A percentile compares a stretch with the other conserved stretches of the same genome.
phyloP scores from a whole-genome alignment of 2,113 vertebrate species.

The Lycocorax pyrrhopterus region DNA sequence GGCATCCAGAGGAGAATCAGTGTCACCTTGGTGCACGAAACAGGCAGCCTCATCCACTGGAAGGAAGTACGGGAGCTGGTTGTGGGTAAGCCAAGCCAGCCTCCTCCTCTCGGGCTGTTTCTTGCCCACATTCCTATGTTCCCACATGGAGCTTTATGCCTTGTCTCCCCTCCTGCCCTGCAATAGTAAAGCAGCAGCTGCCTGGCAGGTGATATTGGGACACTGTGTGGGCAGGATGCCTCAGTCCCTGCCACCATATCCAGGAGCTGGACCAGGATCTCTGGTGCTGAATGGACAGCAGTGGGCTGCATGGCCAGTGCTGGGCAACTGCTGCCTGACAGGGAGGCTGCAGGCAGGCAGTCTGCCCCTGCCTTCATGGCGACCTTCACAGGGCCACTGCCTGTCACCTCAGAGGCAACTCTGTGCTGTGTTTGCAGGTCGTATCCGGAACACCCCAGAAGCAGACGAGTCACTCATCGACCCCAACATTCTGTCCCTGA shows the following conservation, averaged over 20 bases:
- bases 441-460: conserved; percentile 91
- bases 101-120: not conserved
- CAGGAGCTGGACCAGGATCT: not conserved
- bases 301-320: not conserved
- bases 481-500: conserved; percentile 94
- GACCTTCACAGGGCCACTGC: not conserved
- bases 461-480: conserved; percentile 90
- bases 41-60: conserved; percentile 88
- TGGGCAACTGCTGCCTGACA: not conserved
- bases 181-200: not conserved
- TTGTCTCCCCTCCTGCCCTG: not conserved
- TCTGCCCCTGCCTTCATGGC: fast-evolving
- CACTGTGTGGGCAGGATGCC: fast-evolving
- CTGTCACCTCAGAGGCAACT: not conserved
- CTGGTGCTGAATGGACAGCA: not conserved
- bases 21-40: conserved; percentile 92
- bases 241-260: fast-evolving
- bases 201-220: not conserved
- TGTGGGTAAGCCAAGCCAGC: conserved; percentile 80
- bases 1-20: conserved; percentile 95
- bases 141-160: not conserved
- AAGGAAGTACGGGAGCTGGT: conserved; percentile 94
- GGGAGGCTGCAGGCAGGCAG: not conserved
- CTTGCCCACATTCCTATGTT: not conserved
- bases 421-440: conserved; percentile 70